Evolutionary conservation across 1,140 invertebrate genomes (phyloP).

Genomic region (Gyrodactylus salaris): DNA sequence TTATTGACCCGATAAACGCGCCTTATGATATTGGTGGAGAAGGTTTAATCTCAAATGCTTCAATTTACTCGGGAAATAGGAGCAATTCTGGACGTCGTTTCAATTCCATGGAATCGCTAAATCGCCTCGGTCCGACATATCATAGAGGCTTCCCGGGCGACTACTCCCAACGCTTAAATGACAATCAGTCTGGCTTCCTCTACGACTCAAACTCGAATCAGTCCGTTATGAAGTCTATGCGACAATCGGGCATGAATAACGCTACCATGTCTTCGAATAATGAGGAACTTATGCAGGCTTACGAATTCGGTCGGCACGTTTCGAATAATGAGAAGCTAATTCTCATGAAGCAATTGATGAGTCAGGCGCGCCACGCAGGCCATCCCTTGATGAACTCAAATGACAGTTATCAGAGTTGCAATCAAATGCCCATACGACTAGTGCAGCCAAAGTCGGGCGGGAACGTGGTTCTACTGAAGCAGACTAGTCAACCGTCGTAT

Average conservation of each 20-base stretch:
- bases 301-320: neutral
- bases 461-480: too few relatives aligned
- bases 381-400: neutral
- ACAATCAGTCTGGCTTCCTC: neutral
- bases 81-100: neutral
- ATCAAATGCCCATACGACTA: too few relatives aligned
- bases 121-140: neutral
- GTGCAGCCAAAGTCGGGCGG: too few relatives aligned
- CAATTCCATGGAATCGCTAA: neutral
- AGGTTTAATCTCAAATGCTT: neutral
- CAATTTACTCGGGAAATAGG: neutral
- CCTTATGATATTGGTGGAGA: neutral
- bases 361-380: neutral
- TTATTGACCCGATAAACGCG: neutral
- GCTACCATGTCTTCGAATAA: neutral
- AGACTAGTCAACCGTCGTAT: neutral
- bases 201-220: neutral
- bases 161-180: neutral
- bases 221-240: neutral
- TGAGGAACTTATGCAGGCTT: neutral
- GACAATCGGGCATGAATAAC: neutral
- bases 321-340: neutral
- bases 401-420: too few relatives aligned
- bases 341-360: neutral
- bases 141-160: neutral